Conservation (phyloP, 2,888 invertebrate genomes). For the Alloplasta piceator region DNA sequence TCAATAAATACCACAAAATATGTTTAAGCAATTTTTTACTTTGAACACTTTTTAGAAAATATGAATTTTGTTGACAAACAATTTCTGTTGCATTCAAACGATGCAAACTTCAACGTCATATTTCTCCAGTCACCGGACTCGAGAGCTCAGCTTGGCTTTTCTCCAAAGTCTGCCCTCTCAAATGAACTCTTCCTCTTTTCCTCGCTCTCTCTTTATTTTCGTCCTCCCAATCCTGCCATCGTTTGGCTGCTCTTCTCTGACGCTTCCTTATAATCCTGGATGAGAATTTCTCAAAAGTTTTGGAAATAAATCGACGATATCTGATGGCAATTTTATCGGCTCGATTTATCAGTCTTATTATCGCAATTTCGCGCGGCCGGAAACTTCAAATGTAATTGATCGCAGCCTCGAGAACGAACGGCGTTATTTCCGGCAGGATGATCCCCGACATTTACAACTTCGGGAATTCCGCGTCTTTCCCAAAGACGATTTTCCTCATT, state of each 20-base stretch:
- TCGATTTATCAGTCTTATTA: conserved; percentile 36
- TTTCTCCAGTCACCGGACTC: too few relatives aligned
- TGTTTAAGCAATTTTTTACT: too few relatives aligned
- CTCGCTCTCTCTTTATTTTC: conserved; percentile 11
- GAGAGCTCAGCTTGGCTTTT: neutral
- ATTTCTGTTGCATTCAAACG: too few relatives aligned
- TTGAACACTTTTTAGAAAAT: too few relatives aligned
- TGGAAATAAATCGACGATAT: too few relatives aligned
- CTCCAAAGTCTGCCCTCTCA: neutral
- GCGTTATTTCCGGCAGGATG: conserved; percentile 31
- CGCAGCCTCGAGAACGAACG: conserved; percentile 32
- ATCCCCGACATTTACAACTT: conserved; percentile 19
- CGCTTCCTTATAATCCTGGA: too few relatives aligned
- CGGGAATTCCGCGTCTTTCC: neutral
- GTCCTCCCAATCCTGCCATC: neutral
- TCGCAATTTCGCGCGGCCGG: conserved; percentile 12
- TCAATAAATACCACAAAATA: too few relatives aligned
- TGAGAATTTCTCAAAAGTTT: too few relatives aligned
- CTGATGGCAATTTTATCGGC: neutral
- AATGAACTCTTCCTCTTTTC: too few relatives aligned
- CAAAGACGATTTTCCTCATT: conserved; percentile 38
- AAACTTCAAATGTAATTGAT: conserved; percentile 51
- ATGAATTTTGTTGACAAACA: too few relatives aligned
- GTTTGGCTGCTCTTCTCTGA: too few relatives aligned
- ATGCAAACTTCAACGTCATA: too few relatives aligned